phyloP scores from a whole-genome alignment of 2,888 invertebrate genomes.

The Acanthopleura granulata region DNA sequence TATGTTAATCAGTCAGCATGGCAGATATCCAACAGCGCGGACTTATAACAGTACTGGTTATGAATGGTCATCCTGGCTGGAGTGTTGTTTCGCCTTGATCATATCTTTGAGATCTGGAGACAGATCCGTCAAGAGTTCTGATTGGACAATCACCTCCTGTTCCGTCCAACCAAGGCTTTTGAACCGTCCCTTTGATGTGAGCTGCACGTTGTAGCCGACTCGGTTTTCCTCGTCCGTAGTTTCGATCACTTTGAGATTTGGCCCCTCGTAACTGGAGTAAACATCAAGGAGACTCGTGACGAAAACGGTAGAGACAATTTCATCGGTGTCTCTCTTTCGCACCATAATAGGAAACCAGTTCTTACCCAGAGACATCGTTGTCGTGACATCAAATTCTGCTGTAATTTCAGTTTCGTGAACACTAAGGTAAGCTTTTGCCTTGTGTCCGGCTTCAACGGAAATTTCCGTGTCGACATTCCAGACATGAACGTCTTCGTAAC shows the following conservation, averaged over 20 bases:
- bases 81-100: not conserved
- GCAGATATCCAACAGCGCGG: too few relatives aligned
- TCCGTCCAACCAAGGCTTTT: slow-evolving; percentile 5
- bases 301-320: slow-evolving; percentile 30
- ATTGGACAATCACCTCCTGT: slow-evolving; percentile 8
- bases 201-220: not conserved
- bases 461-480: slow-evolving; percentile 44
- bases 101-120: not conserved
- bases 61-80: too few relatives aligned
- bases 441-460: slow-evolving; percentile 33
- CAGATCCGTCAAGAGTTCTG: not conserved
- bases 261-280: slow-evolving; percentile 1
- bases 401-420: slow-evolving; percentile 34
- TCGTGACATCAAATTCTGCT: slow-evolving; percentile 38
- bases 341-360: slow-evolving; percentile 35
- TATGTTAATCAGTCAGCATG: too few relatives aligned
- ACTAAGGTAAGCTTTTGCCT: slow-evolving; percentile 33
- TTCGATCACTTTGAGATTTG: not conserved
- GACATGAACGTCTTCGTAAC: slow-evolving; percentile 31
- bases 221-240: not conserved
- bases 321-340: slow-evolving; percentile 32
- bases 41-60: too few relatives aligned
- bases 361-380: slow-evolving; percentile 35
- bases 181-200: not conserved
- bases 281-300: slow-evolving; percentile 32